Evolutionary conservation across 2,888 invertebrate species (phyloP), one percentile per base, ranked within the genome.

Genomic region (Drosophila quinaria): DNA sequence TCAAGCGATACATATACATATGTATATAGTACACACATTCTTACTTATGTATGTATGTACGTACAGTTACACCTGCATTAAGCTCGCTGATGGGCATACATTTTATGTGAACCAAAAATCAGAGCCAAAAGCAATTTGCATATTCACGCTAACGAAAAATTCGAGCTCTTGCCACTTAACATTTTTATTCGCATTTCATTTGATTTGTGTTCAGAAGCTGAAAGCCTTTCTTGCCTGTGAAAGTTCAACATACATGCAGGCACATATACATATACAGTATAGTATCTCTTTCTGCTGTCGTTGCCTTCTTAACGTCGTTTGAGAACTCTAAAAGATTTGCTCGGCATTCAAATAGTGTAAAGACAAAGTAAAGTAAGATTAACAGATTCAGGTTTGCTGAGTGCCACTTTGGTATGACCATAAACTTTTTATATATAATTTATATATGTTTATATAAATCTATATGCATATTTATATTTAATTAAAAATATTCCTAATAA

Each of bases 131-230:
- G 71, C 69, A 77, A 85, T 85, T 85, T 87, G 64, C 87, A 87
- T 85, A 71, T 80, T 75, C 54, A 46, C 60, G 62, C 17, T 52
- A 55, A 60, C 59, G 62, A 65, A 83, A 78, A 71, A 60, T 67
- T 64, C 47, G 39, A 65, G 66, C 61, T 37, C 39, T 73, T 71
- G 70, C 64, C 72, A 62, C 76, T 77, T 73, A 72, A 68, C 70
- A 82, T 82, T 82, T 86, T 83, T 84, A 78, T 80, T 78, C 64
- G 68, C 67, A 61, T 81, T 80, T 80, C 76, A 80, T 87, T 86
- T 80, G 75, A 80, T 81, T 85, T 80, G 58, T 62, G 65, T 60
- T 25, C 25, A 25, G 62, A 50, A 73, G 70, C 80, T 56, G 51
- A 74, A 56, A 74, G 59, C 37, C 47, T 51, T 47, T 11, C 22